These are phyloP conservation scores for Oceanodroma leucorhoa DNA, from an alignment of 2,797 vertebrate genomes.

Conservation along the genomic window DNA sequence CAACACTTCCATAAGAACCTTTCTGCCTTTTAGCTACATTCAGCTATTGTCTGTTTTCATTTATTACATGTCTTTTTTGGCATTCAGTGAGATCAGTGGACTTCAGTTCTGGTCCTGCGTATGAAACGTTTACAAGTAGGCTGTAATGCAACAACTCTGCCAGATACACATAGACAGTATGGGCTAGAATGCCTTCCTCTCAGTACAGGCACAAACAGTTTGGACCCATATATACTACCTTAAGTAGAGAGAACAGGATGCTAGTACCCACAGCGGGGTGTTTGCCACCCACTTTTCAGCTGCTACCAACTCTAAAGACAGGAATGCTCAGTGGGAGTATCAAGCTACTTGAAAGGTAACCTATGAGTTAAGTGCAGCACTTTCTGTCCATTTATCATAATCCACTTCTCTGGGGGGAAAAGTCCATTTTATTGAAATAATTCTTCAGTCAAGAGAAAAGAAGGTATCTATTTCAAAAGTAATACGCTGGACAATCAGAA, in stretches of 20 bases:
- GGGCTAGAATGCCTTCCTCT: neutral
- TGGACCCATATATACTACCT: rapidly evolving
- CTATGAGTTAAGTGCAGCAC: neutral
- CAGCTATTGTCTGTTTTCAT: neutral
- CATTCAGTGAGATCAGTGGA: neutral
- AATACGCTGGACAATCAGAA: neutral
- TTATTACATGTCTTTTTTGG: neutral
- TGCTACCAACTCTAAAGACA: neutral
- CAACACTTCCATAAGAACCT: neutral
- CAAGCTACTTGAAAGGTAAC: neutral
- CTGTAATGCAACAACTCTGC: neutral
- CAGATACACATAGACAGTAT: neutral
- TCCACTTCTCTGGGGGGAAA: neutral
- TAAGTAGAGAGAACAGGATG: neutral
- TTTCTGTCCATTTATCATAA: neutral
- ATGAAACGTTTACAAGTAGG: neutral
- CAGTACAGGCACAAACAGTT: neutral
- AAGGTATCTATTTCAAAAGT: constrained; percentile 14
- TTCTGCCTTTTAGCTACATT: neutral
- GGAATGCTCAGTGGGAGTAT: neutral
- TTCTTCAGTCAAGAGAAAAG: neutral
- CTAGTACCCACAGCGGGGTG: neutral
- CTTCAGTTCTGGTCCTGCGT: neutral
- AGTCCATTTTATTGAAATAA: constrained; percentile 11
- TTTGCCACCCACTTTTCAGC: neutral